Conservation (phyloP, 2,888 invertebrate genomes). For the Dinocampus coccinellae region DNA sequence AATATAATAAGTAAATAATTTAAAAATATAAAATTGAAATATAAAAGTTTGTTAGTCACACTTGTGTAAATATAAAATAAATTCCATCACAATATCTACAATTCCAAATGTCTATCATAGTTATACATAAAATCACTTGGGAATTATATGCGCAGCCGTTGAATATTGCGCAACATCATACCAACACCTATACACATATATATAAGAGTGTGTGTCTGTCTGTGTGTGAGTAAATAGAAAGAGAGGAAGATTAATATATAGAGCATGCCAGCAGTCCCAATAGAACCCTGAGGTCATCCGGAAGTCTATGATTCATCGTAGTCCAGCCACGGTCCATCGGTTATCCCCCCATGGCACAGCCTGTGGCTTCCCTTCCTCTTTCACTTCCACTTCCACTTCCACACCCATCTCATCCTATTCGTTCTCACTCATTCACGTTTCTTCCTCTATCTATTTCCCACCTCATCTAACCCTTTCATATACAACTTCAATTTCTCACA, state of each 20-base stretch:
- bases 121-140: not conserved
- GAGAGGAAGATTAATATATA: slow-evolving; percentile 38
- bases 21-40: not conserved
- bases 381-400: not conserved
- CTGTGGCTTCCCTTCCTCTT: slow-evolving; percentile 11
- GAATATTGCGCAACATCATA: not conserved
- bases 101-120: not conserved
- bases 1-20: too few relatives aligned
- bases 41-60: not conserved
- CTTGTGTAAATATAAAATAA: not conserved
- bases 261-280: slow-evolving; percentile 41
- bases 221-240: not conserved
- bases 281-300: slow-evolving; percentile 44
- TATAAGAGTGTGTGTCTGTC: slow-evolving; percentile 16
- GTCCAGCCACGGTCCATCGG: slow-evolving; percentile 53
- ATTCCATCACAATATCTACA: not conserved
- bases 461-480: slow-evolving; percentile 43
- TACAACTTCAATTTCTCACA: slow-evolving; percentile 20
- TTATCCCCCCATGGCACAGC: slow-evolving; percentile 50
- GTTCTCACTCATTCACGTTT: too few relatives aligned
- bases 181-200: not conserved
- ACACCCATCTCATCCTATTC: too few relatives aligned
- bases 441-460: slow-evolving; percentile 33
- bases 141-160: not conserved
- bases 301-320: slow-evolving; percentile 57